Base-by-base conservation (phyloP, 2,888 invertebrate species). In the Eupithecia insigniata region DNA sequence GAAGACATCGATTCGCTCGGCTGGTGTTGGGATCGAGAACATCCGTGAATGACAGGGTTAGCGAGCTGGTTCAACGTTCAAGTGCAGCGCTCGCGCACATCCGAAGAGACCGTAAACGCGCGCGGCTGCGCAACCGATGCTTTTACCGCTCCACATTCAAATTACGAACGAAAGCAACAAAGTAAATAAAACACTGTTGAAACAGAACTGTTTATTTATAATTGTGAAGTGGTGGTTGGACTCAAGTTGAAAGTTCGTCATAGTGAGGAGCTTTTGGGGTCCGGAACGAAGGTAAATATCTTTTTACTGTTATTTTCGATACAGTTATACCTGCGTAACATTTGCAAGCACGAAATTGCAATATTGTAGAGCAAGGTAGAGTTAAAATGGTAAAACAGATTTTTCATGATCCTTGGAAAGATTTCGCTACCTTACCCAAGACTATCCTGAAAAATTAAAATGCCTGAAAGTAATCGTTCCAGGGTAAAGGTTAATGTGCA, bases 41-140 rank as follows among this genome's bases (percentile, higher is more conserved):
- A 80, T 80, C 81, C 75, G 71, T 74, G 66, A 75, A 79, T 74
- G 86, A 86, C 51, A 85, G 91, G 86, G 85, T 91, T 84, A 82
- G 64, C 85, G 83, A 82, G 88, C 85, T 89, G 90, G 92, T 92
- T 92, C 91, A 90, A 90, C 88, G 92, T 86, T 91, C 90, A 92
- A 90, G 91, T 91, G 91, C 91, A 90, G 87, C 88, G 89, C 88
- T 80, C 82, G 80, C 91, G 91, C 92, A 92, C 89, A 91, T 87
- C 88, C 83, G 82, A 82, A 87, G 86, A 86, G 89, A 83, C 87
- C 83, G 89, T 83, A 82, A 79, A 78, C 82, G 84, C 81, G 87
- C 86, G 85, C 86, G 87, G 89, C 83, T 85, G 90, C 88, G 87
- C 88, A 85, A 76, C 73, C 84, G 80, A 84, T 82, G 81, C 81